Conservation (phyloP, 2,888 invertebrate species). For the Dicranocentrus wangi region DNA sequence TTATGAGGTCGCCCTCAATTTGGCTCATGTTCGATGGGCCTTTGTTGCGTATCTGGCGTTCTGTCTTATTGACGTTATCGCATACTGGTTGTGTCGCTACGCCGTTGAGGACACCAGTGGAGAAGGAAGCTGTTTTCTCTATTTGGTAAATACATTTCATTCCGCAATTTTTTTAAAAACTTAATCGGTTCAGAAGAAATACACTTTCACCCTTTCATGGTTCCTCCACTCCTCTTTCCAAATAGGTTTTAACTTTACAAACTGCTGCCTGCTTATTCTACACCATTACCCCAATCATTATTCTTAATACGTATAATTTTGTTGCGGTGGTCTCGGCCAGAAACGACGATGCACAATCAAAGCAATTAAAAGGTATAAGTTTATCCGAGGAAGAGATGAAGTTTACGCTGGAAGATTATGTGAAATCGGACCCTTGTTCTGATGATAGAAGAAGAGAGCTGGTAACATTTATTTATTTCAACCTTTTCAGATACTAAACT, state of each 20-base stretch:
- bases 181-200: too few species aligned
- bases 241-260: conserved; percentile 20
- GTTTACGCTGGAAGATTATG: conserved; percentile 37
- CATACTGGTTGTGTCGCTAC: conserved; percentile 41
- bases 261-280: conserved; percentile 16
- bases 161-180: too few species aligned
- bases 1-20: conserved; percentile 30
- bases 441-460: neutral
- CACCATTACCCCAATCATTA: conserved; percentile 24
- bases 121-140: conserved; percentile 5
- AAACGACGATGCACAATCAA: neutral
- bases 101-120: conserved; percentile 8
- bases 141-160: conserved; percentile 19
- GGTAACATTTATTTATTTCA: neutral
- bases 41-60: conserved; percentile 23
- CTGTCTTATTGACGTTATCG: conserved; percentile 18
- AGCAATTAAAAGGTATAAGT: neutral
- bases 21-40: conserved; percentile 35
- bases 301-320: conserved; percentile 16
- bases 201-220: too few species aligned
- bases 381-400: conserved; percentile 6
- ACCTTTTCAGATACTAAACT: too few species aligned
- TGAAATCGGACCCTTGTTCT: conserved; percentile 20
- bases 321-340: conserved; percentile 3
- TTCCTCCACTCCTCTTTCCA: neutral